Conservation (phyloP, 2,888 invertebrate species). For the Meta bourneti region DNA sequence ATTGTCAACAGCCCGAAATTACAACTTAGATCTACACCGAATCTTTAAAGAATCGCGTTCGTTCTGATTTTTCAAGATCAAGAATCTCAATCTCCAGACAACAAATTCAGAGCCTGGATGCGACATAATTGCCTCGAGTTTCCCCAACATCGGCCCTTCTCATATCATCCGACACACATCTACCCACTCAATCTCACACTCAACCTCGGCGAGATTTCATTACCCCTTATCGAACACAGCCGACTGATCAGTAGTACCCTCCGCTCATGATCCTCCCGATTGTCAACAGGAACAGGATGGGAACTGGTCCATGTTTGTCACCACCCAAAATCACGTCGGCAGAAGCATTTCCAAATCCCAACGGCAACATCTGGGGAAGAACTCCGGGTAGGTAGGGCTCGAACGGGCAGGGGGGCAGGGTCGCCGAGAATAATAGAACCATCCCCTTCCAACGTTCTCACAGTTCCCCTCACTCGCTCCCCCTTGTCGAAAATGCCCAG, state of each 20-base stretch:
- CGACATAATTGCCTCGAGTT: no score
- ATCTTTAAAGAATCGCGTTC: no score
- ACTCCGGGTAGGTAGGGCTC: conserved; percentile 16
- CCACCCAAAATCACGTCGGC: conserved; percentile 12
- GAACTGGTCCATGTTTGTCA: conserved; percentile 33
- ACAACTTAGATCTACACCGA: no score
- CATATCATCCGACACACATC: not conserved
- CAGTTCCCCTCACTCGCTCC: conserved; percentile 13
- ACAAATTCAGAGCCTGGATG: no score
- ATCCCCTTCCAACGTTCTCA: conserved; percentile 50
- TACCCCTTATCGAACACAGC: conserved; percentile 1
- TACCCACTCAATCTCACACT: not conserved
- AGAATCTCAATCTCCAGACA: no score
- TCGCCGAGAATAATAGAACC: conserved; percentile 45
- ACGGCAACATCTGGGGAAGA: conserved; percentile 54
- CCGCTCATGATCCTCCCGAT: not conserved
- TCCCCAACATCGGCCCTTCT: no score
- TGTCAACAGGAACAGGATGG: conserved; percentile 3
- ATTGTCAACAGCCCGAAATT: no score
- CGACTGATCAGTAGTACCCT: no score
- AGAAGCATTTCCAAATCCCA: not conserved
- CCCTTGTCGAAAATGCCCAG: conserved; percentile 49
- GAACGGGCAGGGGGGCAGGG: conserved; percentile 3
- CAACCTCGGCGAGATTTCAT: not conserved
- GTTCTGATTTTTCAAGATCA: no score